These are phyloP conservation scores for Epinotia brunnichana DNA, from an alignment of 2,888 invertebrate species.

Conservation along the genomic window DNA sequence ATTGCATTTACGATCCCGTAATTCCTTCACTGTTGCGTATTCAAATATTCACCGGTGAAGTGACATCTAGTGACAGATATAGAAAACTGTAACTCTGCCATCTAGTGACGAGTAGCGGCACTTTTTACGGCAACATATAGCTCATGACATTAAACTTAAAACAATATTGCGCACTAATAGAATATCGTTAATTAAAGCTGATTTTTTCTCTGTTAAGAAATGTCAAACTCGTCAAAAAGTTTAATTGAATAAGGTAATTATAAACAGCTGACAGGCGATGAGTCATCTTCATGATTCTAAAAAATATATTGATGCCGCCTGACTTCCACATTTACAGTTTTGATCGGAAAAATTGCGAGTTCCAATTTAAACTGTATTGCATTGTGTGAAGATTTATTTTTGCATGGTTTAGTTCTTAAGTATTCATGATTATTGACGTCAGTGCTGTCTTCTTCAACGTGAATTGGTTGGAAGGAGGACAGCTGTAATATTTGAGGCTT, in stretches of 20 bases:
- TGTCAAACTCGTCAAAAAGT: neutral
- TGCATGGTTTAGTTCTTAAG: too few relatives aligned
- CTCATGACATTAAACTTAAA: neutral
- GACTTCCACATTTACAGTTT: conserved; percentile 10
- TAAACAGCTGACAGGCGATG: conserved; percentile 42
- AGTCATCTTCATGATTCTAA: conserved; percentile 28
- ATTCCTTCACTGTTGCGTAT: neutral
- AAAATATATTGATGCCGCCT: neutral
- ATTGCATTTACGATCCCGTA: neutral
- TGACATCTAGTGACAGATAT: conserved; percentile 28
- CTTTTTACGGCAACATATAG: neutral
- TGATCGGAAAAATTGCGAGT: neutral
- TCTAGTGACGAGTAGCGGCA: conserved; percentile 45
- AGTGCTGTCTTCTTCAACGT: neutral
- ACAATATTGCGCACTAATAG: neutral
- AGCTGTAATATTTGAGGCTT: conserved; percentile 40
- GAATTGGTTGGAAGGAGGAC: conserved; percentile 23
- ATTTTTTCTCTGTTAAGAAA: neutral
- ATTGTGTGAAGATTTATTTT: neutral
- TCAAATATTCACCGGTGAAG: too few relatives aligned
- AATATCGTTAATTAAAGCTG: neutral
- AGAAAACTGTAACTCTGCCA: conserved; percentile 36
- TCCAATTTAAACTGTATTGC: neutral
- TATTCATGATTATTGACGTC: conserved; percentile 12
- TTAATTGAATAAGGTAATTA: conserved; percentile 25